Percentiles rank a stretch among this genome's conserved stretches.
Conservation (phyloP, 2,888 invertebrate genomes). For the Hypsopygia costalis region DNA sequence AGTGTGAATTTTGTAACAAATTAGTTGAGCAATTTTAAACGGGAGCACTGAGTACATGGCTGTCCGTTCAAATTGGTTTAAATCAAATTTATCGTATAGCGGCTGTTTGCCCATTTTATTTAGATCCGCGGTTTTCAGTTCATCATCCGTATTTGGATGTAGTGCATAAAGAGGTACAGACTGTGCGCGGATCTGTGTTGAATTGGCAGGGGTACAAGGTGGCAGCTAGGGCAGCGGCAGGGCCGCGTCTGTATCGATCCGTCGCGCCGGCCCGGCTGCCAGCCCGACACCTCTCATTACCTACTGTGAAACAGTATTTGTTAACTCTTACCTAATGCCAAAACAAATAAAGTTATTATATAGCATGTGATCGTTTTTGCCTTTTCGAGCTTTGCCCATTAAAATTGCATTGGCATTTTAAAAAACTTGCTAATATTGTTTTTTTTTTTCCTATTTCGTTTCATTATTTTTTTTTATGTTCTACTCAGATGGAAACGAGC, state of each 20-base stretch:
- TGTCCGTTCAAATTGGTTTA: no score
- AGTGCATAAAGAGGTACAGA: constrained; percentile 25
- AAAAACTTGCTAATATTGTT: no score
- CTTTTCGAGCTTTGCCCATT: no score
- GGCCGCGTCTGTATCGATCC: constrained; percentile 39
- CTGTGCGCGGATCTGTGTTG: constrained; percentile 37
- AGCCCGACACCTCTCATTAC: constrained; percentile 46
- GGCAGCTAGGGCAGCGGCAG: constrained; percentile 37
- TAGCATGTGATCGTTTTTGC: neutral
- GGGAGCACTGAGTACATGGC: no score
- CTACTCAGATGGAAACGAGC: no score
- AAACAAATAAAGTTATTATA: neutral
- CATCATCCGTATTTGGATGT: constrained; percentile 6
- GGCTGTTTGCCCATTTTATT: constrained; percentile 14
- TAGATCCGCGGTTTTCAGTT: constrained; percentile 9
- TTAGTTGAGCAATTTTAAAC: no score
- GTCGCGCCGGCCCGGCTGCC: constrained; percentile 38
- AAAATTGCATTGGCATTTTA: no score
- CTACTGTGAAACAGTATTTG: constrained; percentile 28
- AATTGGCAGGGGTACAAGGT: constrained; percentile 46
- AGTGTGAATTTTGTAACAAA: no score
- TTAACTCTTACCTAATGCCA: constrained; percentile 17
- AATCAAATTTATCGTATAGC: neutral
- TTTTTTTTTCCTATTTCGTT: no score
- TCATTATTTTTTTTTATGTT: no score